These are phyloP conservation scores for Azemiops feae DNA, from an alignment of 2,113 vertebrate genomes.

Conservation along the genomic window DNA sequence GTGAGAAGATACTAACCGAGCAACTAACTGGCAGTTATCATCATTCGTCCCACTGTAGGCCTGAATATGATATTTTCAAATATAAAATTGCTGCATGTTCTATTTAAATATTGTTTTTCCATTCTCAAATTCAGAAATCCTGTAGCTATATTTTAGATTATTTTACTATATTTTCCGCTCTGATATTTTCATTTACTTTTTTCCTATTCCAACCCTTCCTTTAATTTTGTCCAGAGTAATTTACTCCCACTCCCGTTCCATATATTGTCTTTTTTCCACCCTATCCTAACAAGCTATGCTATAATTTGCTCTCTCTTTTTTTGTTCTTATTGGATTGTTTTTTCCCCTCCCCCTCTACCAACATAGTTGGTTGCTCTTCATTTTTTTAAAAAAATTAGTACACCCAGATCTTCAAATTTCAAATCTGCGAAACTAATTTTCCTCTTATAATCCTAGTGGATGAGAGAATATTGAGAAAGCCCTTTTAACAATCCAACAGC, in stretches of 20 bases:
- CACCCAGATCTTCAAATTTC: not conserved
- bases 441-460: not conserved
- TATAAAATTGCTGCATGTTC: not conserved
- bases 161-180: not conserved
- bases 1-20: not conserved
- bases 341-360: fast-evolving
- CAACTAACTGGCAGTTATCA: not conserved
- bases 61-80: not conserved
- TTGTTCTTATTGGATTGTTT: not conserved
- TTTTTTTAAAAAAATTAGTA: not conserved
- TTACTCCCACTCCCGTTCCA: constrained; percentile 38
- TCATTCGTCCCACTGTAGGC: not conserved
- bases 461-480: not conserved
- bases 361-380: not conserved
- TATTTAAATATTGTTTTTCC: not conserved
- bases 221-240: constrained; percentile 39
- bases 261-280: constrained; percentile 40
- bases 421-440: not conserved
- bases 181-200: not conserved
- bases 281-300: constrained; percentile 16
- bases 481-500: not conserved
- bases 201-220: constrained; percentile 39
- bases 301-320: constrained; percentile 31
- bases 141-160: not conserved
- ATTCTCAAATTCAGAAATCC: not conserved